Evolutionary conservation across 2,888 invertebrate genomes (phyloP).

Genomic region (Rambutsinella grinnellia): DNA sequence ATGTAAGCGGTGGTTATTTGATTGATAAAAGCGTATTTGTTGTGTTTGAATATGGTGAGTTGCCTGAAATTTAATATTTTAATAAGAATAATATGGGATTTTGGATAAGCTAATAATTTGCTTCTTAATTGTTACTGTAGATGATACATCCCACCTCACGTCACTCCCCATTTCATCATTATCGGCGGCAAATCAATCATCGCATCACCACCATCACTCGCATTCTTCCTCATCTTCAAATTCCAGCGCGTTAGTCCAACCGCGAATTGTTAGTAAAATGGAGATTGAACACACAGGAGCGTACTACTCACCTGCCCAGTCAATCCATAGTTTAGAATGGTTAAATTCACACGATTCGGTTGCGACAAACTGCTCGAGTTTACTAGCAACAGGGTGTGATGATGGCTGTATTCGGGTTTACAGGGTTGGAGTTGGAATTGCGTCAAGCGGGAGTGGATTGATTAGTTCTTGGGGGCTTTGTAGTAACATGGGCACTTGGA

Average conservation of each 20-base stretch:
- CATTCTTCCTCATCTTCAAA: slow-evolving; percentile 58
- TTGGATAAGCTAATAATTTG: too few species aligned
- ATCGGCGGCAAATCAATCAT: slow-evolving; percentile 24
- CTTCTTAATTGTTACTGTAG: slow-evolving; percentile 3
- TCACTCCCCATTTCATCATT: too few species aligned
- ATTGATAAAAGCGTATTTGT: slow-evolving; percentile 28
- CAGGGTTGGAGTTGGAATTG: slow-evolving; percentile 7
- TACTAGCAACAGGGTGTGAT: slow-evolving; percentile 34
- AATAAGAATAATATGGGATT: too few species aligned
- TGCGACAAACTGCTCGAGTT: slow-evolving; percentile 12
- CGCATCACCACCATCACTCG: slow-evolving; percentile 54
- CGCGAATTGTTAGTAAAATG: slow-evolving; percentile 15
- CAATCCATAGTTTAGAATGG: slow-evolving; percentile 20
- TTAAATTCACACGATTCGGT: slow-evolving; percentile 25
- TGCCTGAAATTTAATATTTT: too few species aligned
- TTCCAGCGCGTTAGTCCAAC: slow-evolving; percentile 34
- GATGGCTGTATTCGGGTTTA: slow-evolving; percentile 32
- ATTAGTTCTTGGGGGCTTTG: slow-evolving; percentile 86
- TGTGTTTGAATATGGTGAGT: slow-evolving; percentile 38
- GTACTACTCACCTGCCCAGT: not conserved
- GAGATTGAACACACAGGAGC: slow-evolving; percentile 22
- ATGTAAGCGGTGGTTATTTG: not conserved
- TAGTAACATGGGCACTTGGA: not conserved
- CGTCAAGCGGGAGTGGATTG: slow-evolving; percentile 69
- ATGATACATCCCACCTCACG: slow-evolving; percentile 22